A percentile compares a stretch with the other conserved stretches of the same genome.
Evolutionary conservation across 2,113 vertebrate species (phyloP).

Genomic region (Halichoeres trimaculatus): DNA sequence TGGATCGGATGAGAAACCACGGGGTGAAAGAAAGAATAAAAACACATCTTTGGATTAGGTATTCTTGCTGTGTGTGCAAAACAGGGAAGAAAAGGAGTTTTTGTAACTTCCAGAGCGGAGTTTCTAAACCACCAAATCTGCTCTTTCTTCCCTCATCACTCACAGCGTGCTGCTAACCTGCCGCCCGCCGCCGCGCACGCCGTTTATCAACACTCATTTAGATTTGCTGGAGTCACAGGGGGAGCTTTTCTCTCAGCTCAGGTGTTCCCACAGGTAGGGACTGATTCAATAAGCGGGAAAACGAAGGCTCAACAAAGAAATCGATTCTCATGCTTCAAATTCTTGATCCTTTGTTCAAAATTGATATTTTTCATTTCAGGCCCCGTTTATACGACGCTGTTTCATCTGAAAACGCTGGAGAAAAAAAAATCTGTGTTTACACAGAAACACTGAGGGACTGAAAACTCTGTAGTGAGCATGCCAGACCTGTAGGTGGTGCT

Average conservation of each 20-base stretch:
- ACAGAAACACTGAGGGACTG: no score
- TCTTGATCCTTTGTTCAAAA: no score
- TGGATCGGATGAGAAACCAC: constrained; percentile 64
- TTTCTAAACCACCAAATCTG: constrained; percentile 46
- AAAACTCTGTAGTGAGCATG: no score
- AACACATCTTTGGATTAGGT: constrained; percentile 61
- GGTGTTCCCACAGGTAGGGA: neutral
- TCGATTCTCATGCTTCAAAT: no score
- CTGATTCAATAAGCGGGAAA: no score
- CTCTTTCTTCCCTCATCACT: constrained; percentile 21
- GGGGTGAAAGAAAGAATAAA: constrained; percentile 26
- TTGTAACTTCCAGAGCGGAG: constrained; percentile 30
- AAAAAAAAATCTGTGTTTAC: no score
- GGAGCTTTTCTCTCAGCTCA: neutral
- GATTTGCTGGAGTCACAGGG: neutral
- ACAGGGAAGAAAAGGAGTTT: constrained; percentile 48
- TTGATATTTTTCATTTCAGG: no score
- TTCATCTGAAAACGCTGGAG: no score
- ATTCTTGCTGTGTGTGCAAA: constrained; percentile 74
- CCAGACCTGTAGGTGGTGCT: no score
- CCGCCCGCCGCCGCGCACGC: neutral
- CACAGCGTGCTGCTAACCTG: neutral
- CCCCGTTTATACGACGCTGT: no score
- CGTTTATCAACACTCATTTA: constrained; percentile 28
- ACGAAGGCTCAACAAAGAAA: no score